These are phyloP conservation scores for Nematostella vectensis DNA, from an alignment of 92 coral and sea anemone species.

Conservation along the genomic window DNA sequence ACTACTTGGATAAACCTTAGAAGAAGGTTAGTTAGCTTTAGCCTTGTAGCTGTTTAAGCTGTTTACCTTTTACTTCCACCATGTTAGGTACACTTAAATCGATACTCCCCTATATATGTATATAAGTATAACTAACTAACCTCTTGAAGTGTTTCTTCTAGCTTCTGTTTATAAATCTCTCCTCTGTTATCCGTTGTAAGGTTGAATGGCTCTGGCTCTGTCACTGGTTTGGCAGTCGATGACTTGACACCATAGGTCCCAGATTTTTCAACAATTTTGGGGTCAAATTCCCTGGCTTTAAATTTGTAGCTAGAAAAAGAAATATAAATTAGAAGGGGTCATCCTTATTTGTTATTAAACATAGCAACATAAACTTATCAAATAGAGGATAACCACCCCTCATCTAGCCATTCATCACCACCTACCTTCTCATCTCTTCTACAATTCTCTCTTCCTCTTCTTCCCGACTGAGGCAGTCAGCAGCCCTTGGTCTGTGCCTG, in stretches of 20 bases:
- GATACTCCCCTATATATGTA: too few relatives aligned
- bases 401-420: too few relatives aligned
- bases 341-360: neutral
- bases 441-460: conserved; percentile 65
- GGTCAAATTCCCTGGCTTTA: conserved; percentile 91
- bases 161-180: conserved; percentile 50
- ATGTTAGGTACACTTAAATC: neutral
- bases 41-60: too few relatives aligned
- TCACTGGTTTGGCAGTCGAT: conserved; percentile 50
- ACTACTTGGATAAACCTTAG: too few relatives aligned
- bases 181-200: conserved; percentile 72
- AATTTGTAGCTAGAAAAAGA: conserved; percentile 63
- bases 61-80: neutral
- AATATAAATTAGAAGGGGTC: neutral
- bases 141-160: conserved; percentile 26
- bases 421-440: conserved; percentile 83
- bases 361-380: too few relatives aligned
- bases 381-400: too few relatives aligned
- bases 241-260: conserved; percentile 77
- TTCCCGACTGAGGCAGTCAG: conserved; percentile 65
- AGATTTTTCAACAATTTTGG: conserved; percentile 72
- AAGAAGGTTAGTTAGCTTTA: too few relatives aligned
- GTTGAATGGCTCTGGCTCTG: conserved; percentile 63
- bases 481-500: conserved; percentile 63
- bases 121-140: conserved; percentile 17